Evolutionary conservation across 64 coral and sea anemone species (phyloP), one percentile per base, ranked within the genome.

Genomic region (Acropora yongei): DNA sequence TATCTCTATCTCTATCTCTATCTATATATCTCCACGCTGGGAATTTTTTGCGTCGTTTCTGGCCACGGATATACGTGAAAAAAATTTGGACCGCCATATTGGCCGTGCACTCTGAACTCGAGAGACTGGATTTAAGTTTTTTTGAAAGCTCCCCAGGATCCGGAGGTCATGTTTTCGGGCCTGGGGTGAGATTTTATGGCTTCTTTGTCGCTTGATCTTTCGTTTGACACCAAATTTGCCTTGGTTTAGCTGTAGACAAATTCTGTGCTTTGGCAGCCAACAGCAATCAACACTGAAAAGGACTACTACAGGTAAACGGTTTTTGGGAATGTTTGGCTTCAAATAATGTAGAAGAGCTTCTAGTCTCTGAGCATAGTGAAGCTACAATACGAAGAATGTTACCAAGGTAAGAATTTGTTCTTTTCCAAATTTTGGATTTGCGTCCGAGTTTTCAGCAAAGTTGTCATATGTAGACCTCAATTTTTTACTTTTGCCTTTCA

Each of bases 361-460:
- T 86, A 14, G 83, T 47, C 71, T 67, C 16, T 71, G 9, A 65
- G 41, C 13, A 44, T 86, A 71, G 40, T 65, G 41, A 86, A 86
- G 68, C 68, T 66, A 71, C 40, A 71, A 86, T 69, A 71, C 18
- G 61, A 67, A 86, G 68, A 68, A 42, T 44, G 65, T 71, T 86
- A 71, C 61, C 47, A 86, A 68, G 63, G 83, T 86, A 86, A 66
- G 68, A 72, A 47, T 86, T 86, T 86, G 83, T 86, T 86, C 61
- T 86, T 86, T 67, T 66, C 41, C 83, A 86, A 86, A 86, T 86
- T 86, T 78, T 78, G 76, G 76, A 78, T 78, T 78, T 78, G 76
- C 76, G 44, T 46, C 76, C 76, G 17, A 78, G 76, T 78, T 47
- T 78, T 78, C 76, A 49, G 76, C 76, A 78, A 78, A 78, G 76